Evolutionary conservation across 2,888 invertebrate species (phyloP), one percentile per base, ranked within the genome.

Genomic region (Labia minor): DNA sequence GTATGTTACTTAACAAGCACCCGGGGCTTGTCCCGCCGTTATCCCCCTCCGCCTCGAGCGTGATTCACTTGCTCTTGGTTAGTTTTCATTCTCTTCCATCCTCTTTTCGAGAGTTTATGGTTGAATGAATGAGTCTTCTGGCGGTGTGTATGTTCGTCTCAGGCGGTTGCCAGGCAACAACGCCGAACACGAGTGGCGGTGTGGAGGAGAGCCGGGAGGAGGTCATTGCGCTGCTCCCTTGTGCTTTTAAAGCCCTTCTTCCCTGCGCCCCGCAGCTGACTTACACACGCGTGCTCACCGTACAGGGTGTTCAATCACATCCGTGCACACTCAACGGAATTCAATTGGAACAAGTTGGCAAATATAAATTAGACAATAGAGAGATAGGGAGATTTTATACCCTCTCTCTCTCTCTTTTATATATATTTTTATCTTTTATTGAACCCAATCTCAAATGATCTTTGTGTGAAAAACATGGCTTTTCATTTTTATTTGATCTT

Each of bases 91-190:
- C 49, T 49, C 49, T 49, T 49, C 49, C 14, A 49, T 49, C 26
- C 49, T 49, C 49, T 49, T 49, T 16, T 49, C 14, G 49, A 49
- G 49, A 49, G 49, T 49, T 49, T 49, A 49, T 49, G 49, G n/a
- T 49, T 49, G 49, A 49, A 49, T 49, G 49, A 49, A 49, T 49
- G 49, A 49, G 49, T 49, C 49, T 49, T 49, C 49, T 49, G 49
- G 49, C 49, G 14, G 49, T 49, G 3, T 11, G 49, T 49, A 4
- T 49, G 49, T 49, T 16, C 49, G 3, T 26, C 26, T 26, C 26
- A 26, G 8, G 26, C 26, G 8, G 49, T 49, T 49, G 49, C 49
- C 14, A 49, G 49, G 49, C 49, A 49, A 49, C 49, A 49, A 49
- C 49, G 16, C 49, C 14, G 49, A 49, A 49, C 6, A 33, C 6